Percentiles rank a stretch among this genome's conserved stretches.
Conservation (phyloP, 2,888 invertebrate genomes). For the Anaspis maculata region DNA sequence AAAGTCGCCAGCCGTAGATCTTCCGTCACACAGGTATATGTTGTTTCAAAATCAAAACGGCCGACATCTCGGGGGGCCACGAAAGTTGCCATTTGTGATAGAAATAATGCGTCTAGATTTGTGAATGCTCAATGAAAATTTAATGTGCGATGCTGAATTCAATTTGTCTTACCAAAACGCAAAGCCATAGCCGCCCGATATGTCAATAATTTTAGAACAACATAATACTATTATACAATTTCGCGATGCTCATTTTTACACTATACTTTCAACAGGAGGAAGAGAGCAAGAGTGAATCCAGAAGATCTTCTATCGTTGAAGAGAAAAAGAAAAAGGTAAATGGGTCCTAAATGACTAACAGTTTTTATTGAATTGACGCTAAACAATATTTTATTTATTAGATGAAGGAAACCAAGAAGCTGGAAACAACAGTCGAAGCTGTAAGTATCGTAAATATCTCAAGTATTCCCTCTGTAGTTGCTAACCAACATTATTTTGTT, state of each 20-base stretch:
- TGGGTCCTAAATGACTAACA: too few species aligned
- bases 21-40: slow-evolving; percentile 36
- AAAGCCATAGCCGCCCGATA: too few species aligned
- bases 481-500: too few species aligned
- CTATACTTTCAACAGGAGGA: slow-evolving; percentile 34
- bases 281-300: slow-evolving; percentile 43
- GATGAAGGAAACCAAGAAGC: slow-evolving; percentile 27
- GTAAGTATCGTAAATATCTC: slow-evolving; percentile 26
- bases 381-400: too few species aligned
- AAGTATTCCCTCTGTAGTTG: background rate
- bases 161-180: too few species aligned
- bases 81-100: too few species aligned
- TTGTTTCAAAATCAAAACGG: background rate
- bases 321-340: slow-evolving; percentile 39
- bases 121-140: too few species aligned
- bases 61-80: background rate
- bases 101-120: too few species aligned
- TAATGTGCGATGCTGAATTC: too few species aligned
- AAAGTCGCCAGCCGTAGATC: slow-evolving; percentile 37
- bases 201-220: too few species aligned
- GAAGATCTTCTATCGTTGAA: slow-evolving; percentile 42
- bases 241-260: background rate
- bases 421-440: slow-evolving; percentile 35
- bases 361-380: too few species aligned
- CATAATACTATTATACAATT: slow-evolving; percentile 3